Base-by-base conservation (phyloP, 2,888 invertebrate genomes). In the Sylvicola cinctus region DNA sequence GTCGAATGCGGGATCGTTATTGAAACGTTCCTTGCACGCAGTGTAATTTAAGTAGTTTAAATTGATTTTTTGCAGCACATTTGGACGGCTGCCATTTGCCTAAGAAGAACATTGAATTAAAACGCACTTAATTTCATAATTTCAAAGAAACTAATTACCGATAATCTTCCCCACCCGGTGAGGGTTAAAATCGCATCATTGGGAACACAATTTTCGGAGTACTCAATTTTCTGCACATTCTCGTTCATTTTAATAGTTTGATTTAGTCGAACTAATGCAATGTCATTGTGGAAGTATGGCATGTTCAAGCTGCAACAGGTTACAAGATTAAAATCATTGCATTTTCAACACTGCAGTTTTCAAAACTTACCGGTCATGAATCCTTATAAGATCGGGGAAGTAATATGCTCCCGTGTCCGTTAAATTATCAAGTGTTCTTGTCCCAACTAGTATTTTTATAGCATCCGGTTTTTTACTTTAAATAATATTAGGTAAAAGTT, bases 261-360 rank as follows among this genome's bases (percentile, higher is more conserved):
- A 2, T 57, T 50, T 16, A 74, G 57, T 44, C 65, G 62, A 5
- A 75, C 44, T 3, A 75, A 48, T 2, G 70, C 74, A 31, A 75
- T 70, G 44, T 76, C 75, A 45, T 74, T 62, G 23, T 46, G 12
- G n/a, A 16, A 36, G 1, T 4, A 3, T n/a, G 36, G 36, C 10
- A 25, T 2, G 16, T 36, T 27, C 12, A 33, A 15, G 10, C 16
- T 16, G n/a, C 28, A 28, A 8, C 10, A 20, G 8, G 20, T 6
- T 6, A 6, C 8, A 20, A 6, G 20, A 20, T 6, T 6, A 6
- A 20, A 20, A 20, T 20, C 20, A 20, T n/a, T n/a, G n/a, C n/a
- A n/a, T n/a, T n/a, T n/a, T n/a, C n/a, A 20, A 20, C 4, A 20
- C 8, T 6, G 8, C 20, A 8, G 20, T 6, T 20, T 20, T 20